A percentile compares a stretch with the other conserved stretches of the same genome.
phyloP scores from a whole-genome alignment of 1,140 invertebrate genomes.

The Homarus americanus region DNA sequence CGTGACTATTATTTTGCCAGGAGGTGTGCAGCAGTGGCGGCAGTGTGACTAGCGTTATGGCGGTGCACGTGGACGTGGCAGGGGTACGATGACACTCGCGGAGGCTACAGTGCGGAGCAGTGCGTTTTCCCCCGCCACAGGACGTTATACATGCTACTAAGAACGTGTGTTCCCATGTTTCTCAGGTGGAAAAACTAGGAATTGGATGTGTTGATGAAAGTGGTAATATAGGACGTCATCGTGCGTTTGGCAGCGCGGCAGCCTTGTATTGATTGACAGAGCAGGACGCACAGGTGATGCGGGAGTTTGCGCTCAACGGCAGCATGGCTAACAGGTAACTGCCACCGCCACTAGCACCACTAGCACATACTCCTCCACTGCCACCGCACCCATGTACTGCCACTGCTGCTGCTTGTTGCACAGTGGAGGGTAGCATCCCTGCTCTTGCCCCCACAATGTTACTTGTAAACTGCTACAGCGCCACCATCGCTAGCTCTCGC shows the following conservation, averaged over 20 bases:
- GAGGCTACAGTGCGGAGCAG: conserved; percentile 16
- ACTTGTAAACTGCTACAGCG: conserved; percentile 31
- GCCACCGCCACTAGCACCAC: conserved; percentile 46
- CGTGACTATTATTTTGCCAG: conserved; percentile 66
- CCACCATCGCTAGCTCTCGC: conserved; percentile 16
- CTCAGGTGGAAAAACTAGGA: not conserved
- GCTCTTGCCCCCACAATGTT: conserved; percentile 30
- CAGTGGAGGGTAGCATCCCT: conserved; percentile 42
- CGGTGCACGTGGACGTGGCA: conserved; percentile 67
- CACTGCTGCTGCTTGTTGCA: conserved; percentile 43
- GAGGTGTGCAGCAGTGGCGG: conserved; percentile 42
- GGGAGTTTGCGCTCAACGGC: conserved; percentile 70
- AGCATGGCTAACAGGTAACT: conserved; percentile 70
- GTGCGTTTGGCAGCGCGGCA: conserved; percentile 61
- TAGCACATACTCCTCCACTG: conserved; percentile 53
- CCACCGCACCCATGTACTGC: conserved; percentile 55
- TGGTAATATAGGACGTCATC: conserved; percentile 5
- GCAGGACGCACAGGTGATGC: conserved; percentile 65
- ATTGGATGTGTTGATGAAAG: not conserved
- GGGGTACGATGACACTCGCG: conserved; percentile 51
- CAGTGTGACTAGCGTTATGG: conserved; percentile 68
- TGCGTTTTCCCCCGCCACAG: conserved; percentile 16
- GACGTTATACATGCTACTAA: conserved; percentile 9
- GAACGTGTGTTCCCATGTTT: not conserved
- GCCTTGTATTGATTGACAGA: conserved; percentile 64